phyloP scores from a whole-genome alignment of 2,888 invertebrate species.

The Alloscopus bannaensis region DNA sequence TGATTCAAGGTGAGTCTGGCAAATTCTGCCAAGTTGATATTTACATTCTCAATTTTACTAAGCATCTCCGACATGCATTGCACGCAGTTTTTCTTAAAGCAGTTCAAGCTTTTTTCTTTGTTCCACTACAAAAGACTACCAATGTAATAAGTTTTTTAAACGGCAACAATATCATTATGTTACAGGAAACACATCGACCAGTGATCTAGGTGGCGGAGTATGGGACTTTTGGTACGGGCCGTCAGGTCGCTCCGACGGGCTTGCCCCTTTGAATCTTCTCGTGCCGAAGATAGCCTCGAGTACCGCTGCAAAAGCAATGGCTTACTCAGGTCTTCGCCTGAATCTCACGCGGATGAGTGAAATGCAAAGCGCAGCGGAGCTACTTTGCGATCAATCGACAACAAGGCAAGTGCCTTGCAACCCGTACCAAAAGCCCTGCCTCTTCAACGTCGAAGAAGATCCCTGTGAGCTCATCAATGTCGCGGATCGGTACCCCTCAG shows the following conservation, averaged over 20 bases:
- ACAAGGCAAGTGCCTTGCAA: constrained; percentile 77
- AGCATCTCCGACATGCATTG: too few relatives aligned
- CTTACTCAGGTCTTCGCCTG: constrained; percentile 60
- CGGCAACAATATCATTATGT: background rate
- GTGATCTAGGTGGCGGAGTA: constrained; percentile 66
- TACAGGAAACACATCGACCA: constrained; percentile 69
- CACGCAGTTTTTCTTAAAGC: too few relatives aligned
- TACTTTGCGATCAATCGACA: constrained; percentile 38
- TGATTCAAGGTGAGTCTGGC: constrained; percentile 70
- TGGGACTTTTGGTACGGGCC: constrained; percentile 82
- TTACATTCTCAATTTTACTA: too few relatives aligned
- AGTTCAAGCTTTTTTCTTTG: background rate
- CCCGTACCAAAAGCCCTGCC: constrained; percentile 83
- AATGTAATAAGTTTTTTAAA: background rate
- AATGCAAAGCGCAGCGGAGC: constrained; percentile 52
- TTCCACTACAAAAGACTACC: background rate
- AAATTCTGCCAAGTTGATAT: background rate
- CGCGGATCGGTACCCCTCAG: constrained; percentile 76
- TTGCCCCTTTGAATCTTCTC: constrained; percentile 78
- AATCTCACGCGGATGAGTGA: constrained; percentile 57
- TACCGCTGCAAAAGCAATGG: constrained; percentile 79
- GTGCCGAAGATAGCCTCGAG: constrained; percentile 78
- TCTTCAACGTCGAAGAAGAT: constrained; percentile 88
- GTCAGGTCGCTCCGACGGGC: constrained; percentile 78
- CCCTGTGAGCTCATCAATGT: constrained; percentile 91